Evolutionary conservation across 2,113 vertebrate species (phyloP).

Genomic region (Mola mola): DNA sequence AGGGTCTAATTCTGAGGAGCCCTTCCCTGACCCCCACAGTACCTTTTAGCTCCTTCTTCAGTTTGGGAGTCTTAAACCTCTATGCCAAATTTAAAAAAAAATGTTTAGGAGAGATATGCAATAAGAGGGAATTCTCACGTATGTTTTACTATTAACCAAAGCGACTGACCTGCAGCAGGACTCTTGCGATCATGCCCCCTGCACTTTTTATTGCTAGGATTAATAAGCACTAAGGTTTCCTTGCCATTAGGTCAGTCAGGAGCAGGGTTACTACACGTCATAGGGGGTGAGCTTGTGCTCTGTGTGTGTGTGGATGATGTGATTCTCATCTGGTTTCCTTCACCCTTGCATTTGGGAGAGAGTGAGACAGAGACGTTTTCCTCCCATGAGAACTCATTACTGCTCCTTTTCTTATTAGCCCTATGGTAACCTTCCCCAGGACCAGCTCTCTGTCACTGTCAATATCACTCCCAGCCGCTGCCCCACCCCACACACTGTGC

Average conservation of each 20-base stretch:
- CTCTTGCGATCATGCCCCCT: slow-evolving; percentile 53
- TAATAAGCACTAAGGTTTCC: slow-evolving; percentile 73
- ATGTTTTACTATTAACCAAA: slow-evolving; percentile 73
- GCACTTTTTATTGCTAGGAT: slow-evolving; percentile 66
- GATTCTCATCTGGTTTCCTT: slow-evolving; percentile 55
- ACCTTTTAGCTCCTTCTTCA: slow-evolving; percentile 34
- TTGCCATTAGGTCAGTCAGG: slow-evolving; percentile 52
- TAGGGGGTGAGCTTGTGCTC: slow-evolving; percentile 13
- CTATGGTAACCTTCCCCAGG: slow-evolving; percentile 79
- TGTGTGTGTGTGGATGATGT: slow-evolving; percentile 10
- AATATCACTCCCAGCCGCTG: slow-evolving; percentile 67
- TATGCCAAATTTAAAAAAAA: too few relatives aligned
- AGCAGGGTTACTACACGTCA: slow-evolving; percentile 51
- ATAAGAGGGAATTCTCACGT: slow-evolving; percentile 46
- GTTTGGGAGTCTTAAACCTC: slow-evolving; percentile 37
- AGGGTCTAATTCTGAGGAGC: slow-evolving; percentile 36
- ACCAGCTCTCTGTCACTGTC: slow-evolving; percentile 64
- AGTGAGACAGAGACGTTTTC: slow-evolving; percentile 44
- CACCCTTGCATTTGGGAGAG: slow-evolving; percentile 63
- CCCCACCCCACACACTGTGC: slow-evolving; percentile 25
- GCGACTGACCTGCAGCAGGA: slow-evolving; percentile 35
- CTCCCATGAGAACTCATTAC: slow-evolving; percentile 85
- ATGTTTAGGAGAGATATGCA: slow-evolving; percentile 41
- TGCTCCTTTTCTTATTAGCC: slow-evolving; percentile 82
- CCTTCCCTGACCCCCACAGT: slow-evolving; percentile 13